phyloP scores from a whole-genome alignment of 2,888 invertebrate genomes.

The Pristionchus exspectatus region DNA sequence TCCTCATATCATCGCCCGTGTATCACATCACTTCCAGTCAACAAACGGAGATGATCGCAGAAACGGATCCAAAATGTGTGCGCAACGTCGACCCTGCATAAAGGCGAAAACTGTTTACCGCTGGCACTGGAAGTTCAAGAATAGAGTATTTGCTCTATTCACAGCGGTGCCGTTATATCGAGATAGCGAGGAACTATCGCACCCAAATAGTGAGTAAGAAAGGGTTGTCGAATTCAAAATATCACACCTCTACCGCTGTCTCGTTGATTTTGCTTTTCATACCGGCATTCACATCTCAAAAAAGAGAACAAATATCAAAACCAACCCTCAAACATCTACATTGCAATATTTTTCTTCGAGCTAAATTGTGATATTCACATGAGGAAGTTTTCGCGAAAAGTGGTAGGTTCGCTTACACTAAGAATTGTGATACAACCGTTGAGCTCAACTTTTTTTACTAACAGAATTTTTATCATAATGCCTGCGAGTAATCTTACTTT shows the following conservation, averaged over 20 bases:
- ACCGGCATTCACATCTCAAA: no score
- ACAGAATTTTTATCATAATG: neutral
- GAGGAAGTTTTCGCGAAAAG: neutral
- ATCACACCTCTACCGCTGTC: neutral
- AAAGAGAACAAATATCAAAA: no score
- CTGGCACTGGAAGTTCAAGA: neutral
- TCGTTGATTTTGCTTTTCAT: no score
- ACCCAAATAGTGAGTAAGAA: neutral
- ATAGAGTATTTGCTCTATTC: conserved; percentile 13
- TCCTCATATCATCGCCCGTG: neutral
- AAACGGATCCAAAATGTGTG: conserved; percentile 14
- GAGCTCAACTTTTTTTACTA: neutral
- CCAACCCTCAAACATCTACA: neutral
- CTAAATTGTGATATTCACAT: neutral
- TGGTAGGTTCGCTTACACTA: neutral
- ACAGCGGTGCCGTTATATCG: neutral
- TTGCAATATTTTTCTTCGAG: neutral
- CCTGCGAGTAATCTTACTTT: neutral
- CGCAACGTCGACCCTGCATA: neutral
- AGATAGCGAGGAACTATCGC: neutral
- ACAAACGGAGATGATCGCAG: neutral
- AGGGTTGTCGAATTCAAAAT: neutral
- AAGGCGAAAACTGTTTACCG: neutral
- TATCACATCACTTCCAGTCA: conserved; percentile 13
- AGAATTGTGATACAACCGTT: neutral